Percentiles rank a stretch among this genome's conserved stretches.
phyloP scores from a whole-genome alignment of 2,797 vertebrate species.

The Girardinus metallicus region DNA sequence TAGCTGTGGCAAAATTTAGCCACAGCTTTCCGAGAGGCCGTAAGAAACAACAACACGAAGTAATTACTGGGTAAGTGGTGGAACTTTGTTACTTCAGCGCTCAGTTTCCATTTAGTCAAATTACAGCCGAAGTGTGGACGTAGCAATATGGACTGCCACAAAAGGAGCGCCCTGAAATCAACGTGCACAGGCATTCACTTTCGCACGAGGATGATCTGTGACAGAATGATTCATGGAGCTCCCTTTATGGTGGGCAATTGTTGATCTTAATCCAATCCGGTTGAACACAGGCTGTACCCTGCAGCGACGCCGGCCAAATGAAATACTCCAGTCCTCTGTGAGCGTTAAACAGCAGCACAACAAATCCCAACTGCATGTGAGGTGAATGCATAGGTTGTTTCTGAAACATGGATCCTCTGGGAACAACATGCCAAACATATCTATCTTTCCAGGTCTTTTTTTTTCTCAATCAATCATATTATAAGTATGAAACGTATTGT shows the following conservation, averaged over 20 bases:
- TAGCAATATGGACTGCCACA: conserved; percentile 17
- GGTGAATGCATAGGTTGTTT: conserved; percentile 9
- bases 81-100: neutral
- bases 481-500: neutral
- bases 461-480: neutral
- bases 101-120: conserved; percentile 5
- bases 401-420: neutral
- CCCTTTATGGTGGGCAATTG: conserved; percentile 40
- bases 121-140: neutral
- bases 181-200: conserved; percentile 16
- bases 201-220: conserved; percentile 26
- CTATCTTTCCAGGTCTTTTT: neutral
- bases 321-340: conserved; percentile 46
- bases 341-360: conserved; percentile 32
- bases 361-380: conserved; percentile 21
- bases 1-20: conserved; percentile 21
- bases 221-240: conserved; percentile 46
- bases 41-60: conserved; percentile 2
- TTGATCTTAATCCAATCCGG: conserved; percentile 56
- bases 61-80: conserved; percentile 18
- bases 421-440: neutral
- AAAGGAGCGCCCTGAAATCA: conserved; percentile 19
- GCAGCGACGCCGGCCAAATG: conserved; percentile 45
- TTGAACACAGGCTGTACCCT: conserved; percentile 54
- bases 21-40: conserved; percentile 4